Conservation (phyloP, 2,888 invertebrate species). For the Dynastes maya region DNA sequence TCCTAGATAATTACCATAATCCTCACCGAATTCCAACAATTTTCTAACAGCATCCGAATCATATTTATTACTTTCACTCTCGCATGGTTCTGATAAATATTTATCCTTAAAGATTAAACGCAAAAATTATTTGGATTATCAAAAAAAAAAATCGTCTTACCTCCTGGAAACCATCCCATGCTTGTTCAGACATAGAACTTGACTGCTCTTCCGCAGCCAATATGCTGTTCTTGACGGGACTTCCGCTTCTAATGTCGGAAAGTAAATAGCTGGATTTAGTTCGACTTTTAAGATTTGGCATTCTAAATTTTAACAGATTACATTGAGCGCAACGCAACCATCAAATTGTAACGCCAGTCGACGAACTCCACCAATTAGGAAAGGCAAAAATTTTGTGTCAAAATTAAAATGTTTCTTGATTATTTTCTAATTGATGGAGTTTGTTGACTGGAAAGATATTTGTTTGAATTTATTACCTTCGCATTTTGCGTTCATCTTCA, state of each 20-base stretch:
- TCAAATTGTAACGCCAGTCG: too few species aligned
- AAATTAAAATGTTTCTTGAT: neutral
- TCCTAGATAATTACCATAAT: constrained; percentile 91
- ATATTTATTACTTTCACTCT: constrained; percentile 79
- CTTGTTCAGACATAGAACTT: constrained; percentile 91
- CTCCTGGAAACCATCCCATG: constrained; percentile 95
- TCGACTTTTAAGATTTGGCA: constrained; percentile 80
- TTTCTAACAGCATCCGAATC: constrained; percentile 90
- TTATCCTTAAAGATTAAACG: constrained; percentile 79
- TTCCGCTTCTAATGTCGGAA: constrained; percentile 67
- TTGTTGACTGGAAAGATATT: too few species aligned
- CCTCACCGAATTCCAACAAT: constrained; percentile 90
- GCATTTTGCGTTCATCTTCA: constrained; percentile 73
- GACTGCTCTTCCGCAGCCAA: constrained; percentile 82
- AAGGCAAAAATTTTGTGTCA: too few species aligned
- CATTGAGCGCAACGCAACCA: too few species aligned
- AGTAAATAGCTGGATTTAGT: constrained; percentile 68
- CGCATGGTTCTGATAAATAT: constrained; percentile 90
- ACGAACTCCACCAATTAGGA: too few species aligned
- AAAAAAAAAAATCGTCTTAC: constrained; percentile 4
- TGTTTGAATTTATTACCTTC: constrained; percentile 60
- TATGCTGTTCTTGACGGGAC: constrained; percentile 74
- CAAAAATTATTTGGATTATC: neutral
- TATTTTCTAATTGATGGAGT: neutral
- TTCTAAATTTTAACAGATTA: constrained; percentile 58